Percentiles rank a stretch among this genome's conserved stretches.
Evolutionary conservation across 2,797 vertebrate species (phyloP).

Genomic region (Pseudomugil gertrudae): DNA sequence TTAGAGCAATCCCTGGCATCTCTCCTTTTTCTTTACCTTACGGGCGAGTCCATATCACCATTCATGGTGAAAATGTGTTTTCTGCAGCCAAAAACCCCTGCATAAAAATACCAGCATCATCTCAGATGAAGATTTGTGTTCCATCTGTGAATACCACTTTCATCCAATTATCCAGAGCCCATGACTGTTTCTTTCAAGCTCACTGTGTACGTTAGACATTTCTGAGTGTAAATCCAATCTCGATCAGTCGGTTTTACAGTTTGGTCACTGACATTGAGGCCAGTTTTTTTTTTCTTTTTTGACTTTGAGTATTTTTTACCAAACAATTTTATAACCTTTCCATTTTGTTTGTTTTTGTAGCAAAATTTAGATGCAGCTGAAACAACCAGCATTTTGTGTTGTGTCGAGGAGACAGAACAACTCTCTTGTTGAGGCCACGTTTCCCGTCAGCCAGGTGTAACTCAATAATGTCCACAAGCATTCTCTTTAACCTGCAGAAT

Average conservation of each 20-base stretch:
- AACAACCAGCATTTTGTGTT: not conserved
- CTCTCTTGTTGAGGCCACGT: not conserved
- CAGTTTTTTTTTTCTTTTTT: no score
- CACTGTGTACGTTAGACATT: not conserved
- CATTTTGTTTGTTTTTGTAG: no score
- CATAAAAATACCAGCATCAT: no score
- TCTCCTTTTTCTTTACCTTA: no score
- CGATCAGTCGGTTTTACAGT: not conserved
- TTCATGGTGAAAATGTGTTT: not conserved
- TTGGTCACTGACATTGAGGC: not conserved
- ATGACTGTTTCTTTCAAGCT: not conserved
- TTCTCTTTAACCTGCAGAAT: not conserved
- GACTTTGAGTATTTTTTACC: no score
- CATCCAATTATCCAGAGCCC: no score
- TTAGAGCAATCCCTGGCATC: no score
- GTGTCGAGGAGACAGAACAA: not conserved
- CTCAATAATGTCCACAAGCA: not conserved
- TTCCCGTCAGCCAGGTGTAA: not conserved
- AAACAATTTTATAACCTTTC: no score
- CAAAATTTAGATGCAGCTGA: not conserved
- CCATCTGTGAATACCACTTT: not conserved
- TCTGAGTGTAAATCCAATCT: not conserved
- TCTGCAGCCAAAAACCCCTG: not conserved
- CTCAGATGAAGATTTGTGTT: not conserved
- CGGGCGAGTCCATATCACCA: not conserved